These are phyloP conservation scores for Lithophane ornitopus DNA, from an alignment of 2,888 invertebrate genomes.

Conservation along the genomic window DNA sequence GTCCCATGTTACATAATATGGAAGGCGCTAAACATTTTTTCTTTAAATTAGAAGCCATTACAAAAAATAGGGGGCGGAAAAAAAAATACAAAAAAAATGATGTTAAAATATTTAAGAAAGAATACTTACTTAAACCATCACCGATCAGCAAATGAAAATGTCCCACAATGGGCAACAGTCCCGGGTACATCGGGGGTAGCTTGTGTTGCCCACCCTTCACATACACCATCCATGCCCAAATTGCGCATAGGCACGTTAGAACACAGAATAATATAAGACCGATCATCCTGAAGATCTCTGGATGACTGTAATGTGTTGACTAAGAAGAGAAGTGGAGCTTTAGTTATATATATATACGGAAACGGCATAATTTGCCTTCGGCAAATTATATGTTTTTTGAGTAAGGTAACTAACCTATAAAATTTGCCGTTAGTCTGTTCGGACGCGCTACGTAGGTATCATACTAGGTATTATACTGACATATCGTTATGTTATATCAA, in stretches of 20 bases:
- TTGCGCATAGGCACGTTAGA: constrained; percentile 30
- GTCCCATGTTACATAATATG: background rate
- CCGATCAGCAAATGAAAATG: constrained; percentile 54
- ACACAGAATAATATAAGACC: constrained; percentile 36
- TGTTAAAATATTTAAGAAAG: background rate
- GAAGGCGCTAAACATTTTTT: background rate
- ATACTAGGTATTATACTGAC: too few species aligned
- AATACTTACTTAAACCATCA: constrained; percentile 60
- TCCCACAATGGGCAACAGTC: constrained; percentile 55
- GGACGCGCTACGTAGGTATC: background rate
- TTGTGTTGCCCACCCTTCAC: constrained; percentile 34
- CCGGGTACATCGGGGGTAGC: constrained; percentile 57
- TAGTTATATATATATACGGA: constrained; percentile 27
- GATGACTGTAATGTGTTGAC: constrained; percentile 1
- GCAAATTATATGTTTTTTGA: background rate
- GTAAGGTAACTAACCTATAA: too few species aligned
- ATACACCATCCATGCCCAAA: constrained; percentile 49
- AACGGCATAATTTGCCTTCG: constrained; percentile 7
- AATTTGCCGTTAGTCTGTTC: background rate
- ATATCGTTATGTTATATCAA: too few species aligned
- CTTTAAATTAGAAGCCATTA: background rate
- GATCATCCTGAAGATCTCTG: constrained; percentile 40
- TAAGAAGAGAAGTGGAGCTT: background rate
- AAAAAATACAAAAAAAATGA: too few species aligned
- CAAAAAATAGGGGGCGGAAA: too few species aligned